phyloP scores from a whole-genome alignment of 2,888 invertebrate species.

The Julus scanicus region DNA sequence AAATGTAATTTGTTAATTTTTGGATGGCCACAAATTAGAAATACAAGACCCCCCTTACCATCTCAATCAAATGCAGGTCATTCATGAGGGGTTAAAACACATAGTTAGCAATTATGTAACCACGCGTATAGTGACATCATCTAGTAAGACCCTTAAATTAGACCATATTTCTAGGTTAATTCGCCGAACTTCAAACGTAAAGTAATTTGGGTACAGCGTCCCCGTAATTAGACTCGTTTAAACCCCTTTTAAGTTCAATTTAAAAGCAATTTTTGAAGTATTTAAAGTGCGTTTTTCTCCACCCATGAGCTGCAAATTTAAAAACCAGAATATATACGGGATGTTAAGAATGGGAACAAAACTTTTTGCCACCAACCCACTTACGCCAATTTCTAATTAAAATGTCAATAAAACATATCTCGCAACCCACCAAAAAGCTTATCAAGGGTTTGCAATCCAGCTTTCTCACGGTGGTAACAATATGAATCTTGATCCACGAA shows the following conservation, averaged over 20 bases:
- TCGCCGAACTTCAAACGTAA: neutral
- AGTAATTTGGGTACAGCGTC: neutral
- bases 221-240: constrained; percentile 19
- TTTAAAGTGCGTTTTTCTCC: neutral
- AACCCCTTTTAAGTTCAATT: neutral
- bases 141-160: neutral
- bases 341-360: constrained; percentile 10
- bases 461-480: neutral
- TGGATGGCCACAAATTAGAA: neutral
- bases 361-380: constrained; percentile 28
- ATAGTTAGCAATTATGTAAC: neutral
- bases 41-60: neutral
- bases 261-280: neutral
- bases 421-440: neutral
- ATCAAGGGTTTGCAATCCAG: neutral
- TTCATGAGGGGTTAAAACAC: neutral
- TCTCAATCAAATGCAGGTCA: neutral
- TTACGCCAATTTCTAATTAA: neutral
- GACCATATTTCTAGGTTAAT: neutral
- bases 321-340: neutral
- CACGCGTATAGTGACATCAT: neutral
- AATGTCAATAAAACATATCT: constrained; percentile 25
- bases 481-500: constrained; percentile 7
- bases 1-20: no score
- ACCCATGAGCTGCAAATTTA: neutral